Percentiles rank a stretch among this genome's conserved stretches.
These are phyloP conservation scores for Euthynnus affinis DNA, from an alignment of 2,797 vertebrate species.

Conservation along the genomic window DNA sequence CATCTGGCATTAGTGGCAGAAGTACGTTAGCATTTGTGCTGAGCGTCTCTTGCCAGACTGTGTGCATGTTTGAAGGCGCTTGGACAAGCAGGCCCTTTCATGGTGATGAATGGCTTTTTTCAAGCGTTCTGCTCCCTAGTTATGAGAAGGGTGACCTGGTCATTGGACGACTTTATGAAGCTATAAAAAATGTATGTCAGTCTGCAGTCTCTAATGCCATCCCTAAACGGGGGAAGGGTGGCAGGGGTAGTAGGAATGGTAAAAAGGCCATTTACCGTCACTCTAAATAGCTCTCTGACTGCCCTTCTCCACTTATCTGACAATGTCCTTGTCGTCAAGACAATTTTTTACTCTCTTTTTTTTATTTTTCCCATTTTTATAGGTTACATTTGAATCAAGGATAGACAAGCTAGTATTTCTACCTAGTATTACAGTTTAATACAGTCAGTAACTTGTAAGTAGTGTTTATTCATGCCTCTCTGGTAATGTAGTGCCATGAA, in stretches of 20 bases:
- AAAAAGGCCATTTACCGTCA: constrained; percentile 96
- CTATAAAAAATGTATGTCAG: constrained; percentile 99
- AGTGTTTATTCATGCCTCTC: constrained; percentile 38
- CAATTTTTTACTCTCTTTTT: constrained; percentile 79
- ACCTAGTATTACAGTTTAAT: constrained; percentile 34
- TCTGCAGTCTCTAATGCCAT: constrained; percentile 99
- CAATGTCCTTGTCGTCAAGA: constrained; percentile 87
- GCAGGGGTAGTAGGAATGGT: constrained; percentile 87
- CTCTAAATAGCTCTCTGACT: constrained; percentile 95
- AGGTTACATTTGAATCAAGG: constrained; percentile 76
- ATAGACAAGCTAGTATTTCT: constrained; percentile 57
- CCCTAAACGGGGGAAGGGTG: constrained; percentile 86
- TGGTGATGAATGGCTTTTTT: constrained; percentile 99
- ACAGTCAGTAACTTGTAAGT: constrained; percentile 56
- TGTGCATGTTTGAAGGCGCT: constrained; percentile 96
- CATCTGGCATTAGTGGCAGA: constrained; percentile 97
- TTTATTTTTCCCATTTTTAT: constrained; percentile 74
- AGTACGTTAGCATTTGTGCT: constrained; percentile 99
- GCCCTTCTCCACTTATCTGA: constrained; percentile 89
- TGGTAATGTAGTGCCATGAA: constrained; percentile 16
- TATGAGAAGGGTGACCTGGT: constrained; percentile 99
- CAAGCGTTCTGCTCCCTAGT: constrained; percentile 99
- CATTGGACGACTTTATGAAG: constrained; percentile 99
- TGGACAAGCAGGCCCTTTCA: constrained; percentile 99
- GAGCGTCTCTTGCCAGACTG: constrained; percentile 94